Evolutionary conservation across 2,888 invertebrate genomes (phyloP), one percentile per base, ranked within the genome.

Genomic region (Lithophane leautieri): DNA sequence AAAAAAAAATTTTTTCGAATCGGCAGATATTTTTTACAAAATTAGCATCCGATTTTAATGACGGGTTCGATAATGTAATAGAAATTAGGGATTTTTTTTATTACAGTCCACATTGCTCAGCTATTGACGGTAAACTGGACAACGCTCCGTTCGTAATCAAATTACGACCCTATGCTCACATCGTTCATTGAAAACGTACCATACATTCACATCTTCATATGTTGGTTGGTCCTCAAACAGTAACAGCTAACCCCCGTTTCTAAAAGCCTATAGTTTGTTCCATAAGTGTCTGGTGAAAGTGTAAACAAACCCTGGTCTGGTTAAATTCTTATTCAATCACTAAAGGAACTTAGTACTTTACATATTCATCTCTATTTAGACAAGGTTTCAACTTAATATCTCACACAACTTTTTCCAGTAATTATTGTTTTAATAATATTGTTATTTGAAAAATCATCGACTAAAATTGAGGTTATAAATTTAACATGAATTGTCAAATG

Each of bases 131-230:
- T 70, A 25, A 54, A 66, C 56, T 47, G 50, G 52, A 52, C 69
- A 58, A 60, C 9, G 58, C 12, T 69, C 58, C 61, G 34, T 54
- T 50, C 14, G 54, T 80, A 69, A 79, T 70, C 0, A 47, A 34
- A 61, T 81, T 50, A 66, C 25, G 65, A 65, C 40, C 54, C 42
- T 68, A 14, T 60, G 60, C 12, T 44, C 25, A 34, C 34, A 44
- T 56, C 42, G 25, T 42, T 56, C 19, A 72, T 52, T 69, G 60
- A 52, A 78, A 68, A 78, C 25, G 16, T 67, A 28, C 4, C 11
- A 19, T 42, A 62, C 19, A 28, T 70, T 60, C 16, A n/a, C 22
- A 14, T 28, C 1, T 28, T 25, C 9, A 11, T 25, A 54, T 52
- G 4, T n/a, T 50, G n/a, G 4, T n/a, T 50, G n/a, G 11, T n/a